Evolutionary conservation across 2,113 vertebrate genomes (phyloP), one percentile per base, ranked within the genome.

Genomic region (Forbesichthys agassizii): DNA sequence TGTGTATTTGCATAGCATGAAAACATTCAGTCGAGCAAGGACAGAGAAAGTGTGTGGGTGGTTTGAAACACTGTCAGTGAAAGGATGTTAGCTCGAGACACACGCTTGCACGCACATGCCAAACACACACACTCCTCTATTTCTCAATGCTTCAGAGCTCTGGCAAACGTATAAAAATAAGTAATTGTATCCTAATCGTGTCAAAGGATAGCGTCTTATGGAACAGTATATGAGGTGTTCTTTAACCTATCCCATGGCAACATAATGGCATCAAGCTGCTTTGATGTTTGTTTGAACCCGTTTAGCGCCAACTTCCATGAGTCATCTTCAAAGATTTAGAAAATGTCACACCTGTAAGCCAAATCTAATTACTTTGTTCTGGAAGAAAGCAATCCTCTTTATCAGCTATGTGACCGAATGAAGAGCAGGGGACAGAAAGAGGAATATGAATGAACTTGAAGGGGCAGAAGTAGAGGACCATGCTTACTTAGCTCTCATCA

Each of bases 401-500:
- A 69, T 58, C 27, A 55, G 67, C 53, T 55, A 27, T 64, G 60
- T 60, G 49, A 68, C 12, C 66, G 67, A 60, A 70, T 51, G 54
- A 75, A 65, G 20, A 49, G 36, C 33, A 16, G 16, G 16, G 16
- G 36, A 42, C 36, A 6, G 36, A 42, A 42, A 42, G 36, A 42
- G 36, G 7, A 42, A 42, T 42, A 42, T 42, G 4, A 42, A 42
- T 42, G 7, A 42, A 42, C 36, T 8, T 42, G 36, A 42, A 42
- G 36, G 36, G 36, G 36, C 5, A 42, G 36, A 8, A 72, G 70
- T 1, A 46, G 14, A 4, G 56, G 27, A 9, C 61, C 57, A 60
- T 33, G 86, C 96, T 94, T 86, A 99, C 97, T 99, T 99, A 74
- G 97, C 97, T 78, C 97, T 92, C 83, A 98, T 93, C 74, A 99